Conservation (phyloP, 1,140 invertebrate species). For the Drosophila bocqueti region DNA sequence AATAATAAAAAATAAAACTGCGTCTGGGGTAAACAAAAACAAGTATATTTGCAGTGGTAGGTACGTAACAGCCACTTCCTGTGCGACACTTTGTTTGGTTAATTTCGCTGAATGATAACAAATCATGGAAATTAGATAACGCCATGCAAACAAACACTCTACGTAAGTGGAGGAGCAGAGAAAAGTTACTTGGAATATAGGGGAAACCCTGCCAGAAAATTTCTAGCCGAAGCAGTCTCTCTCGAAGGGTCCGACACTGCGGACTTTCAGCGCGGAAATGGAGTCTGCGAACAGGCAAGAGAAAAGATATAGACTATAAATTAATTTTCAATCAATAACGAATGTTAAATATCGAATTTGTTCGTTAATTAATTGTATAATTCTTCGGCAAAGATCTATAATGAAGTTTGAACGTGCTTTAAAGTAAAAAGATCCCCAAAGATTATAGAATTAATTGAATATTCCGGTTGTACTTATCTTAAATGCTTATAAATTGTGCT, state of each 20-base stretch:
- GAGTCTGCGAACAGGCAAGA: slow-evolving; percentile 4
- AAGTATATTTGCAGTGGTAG: slow-evolving; percentile 4
- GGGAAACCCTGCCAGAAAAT: not conserved
- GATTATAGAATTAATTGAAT: too few species aligned
- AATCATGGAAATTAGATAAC: slow-evolving; percentile 28
- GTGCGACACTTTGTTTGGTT: slow-evolving; percentile 44
- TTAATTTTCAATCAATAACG: not conserved
- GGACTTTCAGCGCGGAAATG: not conserved
- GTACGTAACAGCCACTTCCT: slow-evolving; percentile 40
- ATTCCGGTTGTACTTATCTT: too few species aligned
- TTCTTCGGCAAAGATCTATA: not conserved
- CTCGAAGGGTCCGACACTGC: not conserved
- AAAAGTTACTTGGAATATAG: not conserved
- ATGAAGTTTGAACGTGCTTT: too few species aligned
- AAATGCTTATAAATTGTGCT: not conserved
- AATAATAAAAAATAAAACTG: not conserved
- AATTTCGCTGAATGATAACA: slow-evolving; percentile 29
- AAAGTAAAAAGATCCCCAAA: too few species aligned
- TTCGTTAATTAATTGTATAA: not conserved
- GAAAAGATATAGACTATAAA: not conserved
- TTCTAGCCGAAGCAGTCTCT: not conserved
- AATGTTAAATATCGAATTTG: not conserved
- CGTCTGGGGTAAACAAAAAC: not conserved
- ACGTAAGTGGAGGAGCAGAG: slow-evolving; percentile 1
- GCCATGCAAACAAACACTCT: slow-evolving; percentile 11